Percentiles rank a stretch among this genome's conserved stretches.
Evolutionary conservation across 2,797 vertebrate genomes (phyloP).

Genomic region (Numenius phaeopus): DNA sequence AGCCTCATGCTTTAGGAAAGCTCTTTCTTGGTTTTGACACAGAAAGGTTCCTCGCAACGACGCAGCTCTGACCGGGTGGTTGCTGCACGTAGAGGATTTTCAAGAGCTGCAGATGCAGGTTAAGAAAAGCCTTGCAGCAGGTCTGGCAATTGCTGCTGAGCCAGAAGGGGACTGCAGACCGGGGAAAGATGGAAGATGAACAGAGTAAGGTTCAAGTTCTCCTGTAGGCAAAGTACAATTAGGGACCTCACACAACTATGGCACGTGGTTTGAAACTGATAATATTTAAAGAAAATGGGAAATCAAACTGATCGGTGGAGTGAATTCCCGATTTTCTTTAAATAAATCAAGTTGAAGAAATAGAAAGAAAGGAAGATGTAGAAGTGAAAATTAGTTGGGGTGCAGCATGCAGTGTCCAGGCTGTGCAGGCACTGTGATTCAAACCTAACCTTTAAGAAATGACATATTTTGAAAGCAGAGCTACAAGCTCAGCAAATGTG

Average conservation of each 20-base stretch:
- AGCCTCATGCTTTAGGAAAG: not conserved
- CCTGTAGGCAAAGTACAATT: not conserved
- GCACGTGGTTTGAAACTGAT: not conserved
- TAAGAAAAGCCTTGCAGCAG: not conserved
- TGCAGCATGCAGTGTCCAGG: not conserved
- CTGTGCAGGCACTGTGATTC: not conserved
- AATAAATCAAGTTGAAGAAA: not conserved
- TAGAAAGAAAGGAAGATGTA: not conserved
- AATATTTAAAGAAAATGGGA: not conserved
- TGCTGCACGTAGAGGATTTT: not conserved
- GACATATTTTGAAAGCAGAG: conserved; percentile 15
- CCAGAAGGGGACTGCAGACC: not conserved
- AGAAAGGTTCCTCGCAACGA: not conserved
- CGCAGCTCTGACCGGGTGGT: accelerated
- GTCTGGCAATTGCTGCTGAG: not conserved
- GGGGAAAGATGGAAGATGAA: not conserved
- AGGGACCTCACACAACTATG: not conserved
- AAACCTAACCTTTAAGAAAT: not conserved
- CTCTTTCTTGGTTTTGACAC: not conserved
- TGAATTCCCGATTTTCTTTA: not conserved
- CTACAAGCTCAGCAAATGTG: not conserved
- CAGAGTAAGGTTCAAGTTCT: not conserved
- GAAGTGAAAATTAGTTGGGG: not conserved
- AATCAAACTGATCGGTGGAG: accelerated
- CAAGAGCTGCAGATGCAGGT: not conserved